phyloP scores from a whole-genome alignment of 1,140 invertebrate species.

The Pseudomyrmex concolor region DNA sequence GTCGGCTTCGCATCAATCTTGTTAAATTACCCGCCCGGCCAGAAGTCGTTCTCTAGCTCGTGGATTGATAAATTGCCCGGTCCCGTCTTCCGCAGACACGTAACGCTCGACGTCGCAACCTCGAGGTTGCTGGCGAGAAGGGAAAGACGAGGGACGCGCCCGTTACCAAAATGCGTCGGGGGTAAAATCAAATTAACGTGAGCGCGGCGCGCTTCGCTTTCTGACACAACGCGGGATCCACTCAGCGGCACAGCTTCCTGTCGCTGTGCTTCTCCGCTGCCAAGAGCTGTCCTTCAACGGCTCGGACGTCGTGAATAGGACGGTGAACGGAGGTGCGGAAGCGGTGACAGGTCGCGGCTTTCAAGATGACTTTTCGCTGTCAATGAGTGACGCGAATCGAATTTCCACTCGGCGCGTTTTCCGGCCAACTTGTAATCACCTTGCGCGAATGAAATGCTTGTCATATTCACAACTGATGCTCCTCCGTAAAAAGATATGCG shows the following conservation, averaged over 20 bases:
- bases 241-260: neutral
- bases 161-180: conserved; percentile 74
- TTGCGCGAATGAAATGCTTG: neutral
- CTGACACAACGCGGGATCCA: conserved; percentile 47
- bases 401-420: conserved; percentile 20
- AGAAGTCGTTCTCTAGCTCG: conserved; percentile 81
- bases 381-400: conserved; percentile 27
- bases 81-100: conserved; percentile 80
- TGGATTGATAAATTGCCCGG: conserved; percentile 84
- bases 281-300: conserved; percentile 43
- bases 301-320: conserved; percentile 32
- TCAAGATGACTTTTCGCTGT: conserved; percentile 52
- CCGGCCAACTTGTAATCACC: neutral
- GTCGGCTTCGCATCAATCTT: conserved; percentile 84
- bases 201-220: conserved; percentile 55
- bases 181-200: conserved; percentile 82
- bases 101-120: conserved; percentile 78
- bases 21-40: conserved; percentile 84
- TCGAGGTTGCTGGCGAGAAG: conserved; percentile 52
- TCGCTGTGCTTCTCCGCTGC: conserved; percentile 11
- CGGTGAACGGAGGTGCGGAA: conserved; percentile 3
- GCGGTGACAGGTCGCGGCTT: conserved; percentile 46
- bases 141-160: conserved; percentile 26
- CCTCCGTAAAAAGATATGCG: too few species aligned
- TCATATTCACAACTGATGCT: too few species aligned